Conservation (phyloP, 2,888 invertebrate species). For the Sinopyrophorus schimmeli region DNA sequence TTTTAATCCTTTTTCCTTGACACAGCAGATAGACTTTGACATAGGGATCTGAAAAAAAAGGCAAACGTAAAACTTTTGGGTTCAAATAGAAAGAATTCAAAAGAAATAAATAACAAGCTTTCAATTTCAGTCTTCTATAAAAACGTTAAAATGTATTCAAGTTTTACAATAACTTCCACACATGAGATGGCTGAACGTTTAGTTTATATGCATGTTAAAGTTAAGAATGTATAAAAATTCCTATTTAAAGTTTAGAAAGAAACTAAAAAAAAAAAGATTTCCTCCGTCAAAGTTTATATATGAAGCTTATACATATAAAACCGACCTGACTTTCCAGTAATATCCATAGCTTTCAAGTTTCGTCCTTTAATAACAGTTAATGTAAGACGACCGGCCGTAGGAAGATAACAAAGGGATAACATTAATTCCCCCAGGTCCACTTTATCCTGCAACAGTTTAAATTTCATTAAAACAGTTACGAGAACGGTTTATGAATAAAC, state of each 20-base stretch:
- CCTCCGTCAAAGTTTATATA: neutral
- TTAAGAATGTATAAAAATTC: too few species aligned
- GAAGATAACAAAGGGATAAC: constrained; percentile 88
- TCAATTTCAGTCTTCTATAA: too few species aligned
- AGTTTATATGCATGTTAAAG: too few species aligned
- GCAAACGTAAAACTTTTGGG: constrained; percentile 8
- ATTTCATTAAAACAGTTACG: constrained; percentile 16
- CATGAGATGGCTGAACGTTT: too few species aligned
- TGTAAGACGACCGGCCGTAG: constrained; percentile 87
- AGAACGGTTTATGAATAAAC: constrained; percentile 1
- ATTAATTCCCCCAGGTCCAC: constrained; percentile 89
- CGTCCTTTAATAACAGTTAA: constrained; percentile 90
- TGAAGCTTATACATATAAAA: constrained; percentile 2
- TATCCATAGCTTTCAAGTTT: constrained; percentile 91
- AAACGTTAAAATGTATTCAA: too few species aligned
- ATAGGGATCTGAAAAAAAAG: constrained; percentile 78
- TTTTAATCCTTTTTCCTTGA: constrained; percentile 87
- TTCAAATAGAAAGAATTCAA: too few species aligned
- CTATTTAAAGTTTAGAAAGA: too few species aligned
- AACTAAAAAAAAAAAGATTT: too few species aligned
- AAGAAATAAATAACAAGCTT: too few species aligned
- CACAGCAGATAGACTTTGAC: constrained; percentile 89
- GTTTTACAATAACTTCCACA: too few species aligned
- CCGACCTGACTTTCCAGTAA: constrained; percentile 87
- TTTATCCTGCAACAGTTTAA: constrained; percentile 66